These are phyloP conservation scores for Tetheella fluctuosa DNA, from an alignment of 2,888 invertebrate genomes.

Conservation along the genomic window DNA sequence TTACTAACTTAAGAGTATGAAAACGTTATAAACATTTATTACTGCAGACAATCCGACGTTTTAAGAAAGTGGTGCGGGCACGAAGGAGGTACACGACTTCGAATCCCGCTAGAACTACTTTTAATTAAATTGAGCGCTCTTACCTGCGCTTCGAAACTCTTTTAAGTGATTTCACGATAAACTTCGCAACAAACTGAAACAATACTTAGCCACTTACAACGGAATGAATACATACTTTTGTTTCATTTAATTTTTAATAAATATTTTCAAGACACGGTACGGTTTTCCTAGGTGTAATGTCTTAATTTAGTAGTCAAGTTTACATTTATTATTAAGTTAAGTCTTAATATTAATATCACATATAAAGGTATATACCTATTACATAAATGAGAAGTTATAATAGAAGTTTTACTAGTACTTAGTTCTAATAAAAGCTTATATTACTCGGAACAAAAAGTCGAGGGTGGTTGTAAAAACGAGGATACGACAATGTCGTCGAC, in stretches of 20 bases:
- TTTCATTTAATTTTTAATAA: constrained; percentile 47
- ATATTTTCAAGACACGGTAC: constrained; percentile 26
- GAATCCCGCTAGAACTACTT: constrained; percentile 56
- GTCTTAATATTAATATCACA: neutral
- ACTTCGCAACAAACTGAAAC: constrained; percentile 61
- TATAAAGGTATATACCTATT: constrained; percentile 42
- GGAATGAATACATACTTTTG: constrained; percentile 37
- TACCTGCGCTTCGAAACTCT: constrained; percentile 60
- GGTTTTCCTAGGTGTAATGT: constrained; percentile 1
- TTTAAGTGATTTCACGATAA: constrained; percentile 67
- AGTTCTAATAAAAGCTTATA: constrained; percentile 41
- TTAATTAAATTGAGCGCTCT: constrained; percentile 66
- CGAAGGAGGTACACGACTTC: constrained; percentile 34
- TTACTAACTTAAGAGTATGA: neutral
- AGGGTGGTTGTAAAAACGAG: constrained; percentile 48
- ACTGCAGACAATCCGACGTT: constrained; percentile 6
- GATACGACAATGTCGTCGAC: constrained; percentile 56
- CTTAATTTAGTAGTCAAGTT: neutral
- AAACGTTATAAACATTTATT: constrained; percentile 2
- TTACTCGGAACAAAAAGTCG: constrained; percentile 43
- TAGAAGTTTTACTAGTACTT: constrained; percentile 31
- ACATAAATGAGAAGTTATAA: constrained; percentile 27
- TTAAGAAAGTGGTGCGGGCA: constrained; percentile 28
- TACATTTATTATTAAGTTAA: neutral
- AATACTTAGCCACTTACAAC: constrained; percentile 57